These are phyloP conservation scores for Scaptomyza hsui DNA, from an alignment of 1,140 invertebrate species.

Conservation along the genomic window DNA sequence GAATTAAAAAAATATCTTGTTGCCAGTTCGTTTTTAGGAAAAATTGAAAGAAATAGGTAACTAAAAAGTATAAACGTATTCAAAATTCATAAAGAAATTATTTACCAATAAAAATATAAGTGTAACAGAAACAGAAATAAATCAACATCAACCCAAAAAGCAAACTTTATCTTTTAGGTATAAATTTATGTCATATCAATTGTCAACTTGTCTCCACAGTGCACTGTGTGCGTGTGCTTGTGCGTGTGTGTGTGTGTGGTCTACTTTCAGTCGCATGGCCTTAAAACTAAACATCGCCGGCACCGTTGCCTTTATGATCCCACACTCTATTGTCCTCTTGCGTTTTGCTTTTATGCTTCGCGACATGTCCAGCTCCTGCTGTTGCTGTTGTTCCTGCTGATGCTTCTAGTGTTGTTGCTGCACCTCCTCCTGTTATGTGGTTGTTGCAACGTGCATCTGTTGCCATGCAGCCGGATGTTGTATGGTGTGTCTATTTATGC, in stretches of 20 bases:
- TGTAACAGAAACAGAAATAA: too few relatives aligned
- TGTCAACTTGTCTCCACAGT: background rate
- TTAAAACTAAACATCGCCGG: slow-evolving; percentile 47
- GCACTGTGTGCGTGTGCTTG: slow-evolving; percentile 4
- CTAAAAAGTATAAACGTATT: too few relatives aligned
- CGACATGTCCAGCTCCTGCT: slow-evolving; percentile 14
- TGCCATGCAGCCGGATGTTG: slow-evolving; percentile 36
- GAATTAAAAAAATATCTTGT: background rate
- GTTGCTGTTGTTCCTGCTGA: slow-evolving; percentile 1
- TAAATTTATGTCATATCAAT: background rate
- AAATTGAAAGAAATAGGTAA: too few relatives aligned
- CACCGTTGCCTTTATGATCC: slow-evolving; percentile 32
- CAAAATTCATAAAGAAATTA: too few relatives aligned
- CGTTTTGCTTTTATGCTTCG: slow-evolving; percentile 40
- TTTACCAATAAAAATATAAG: too few relatives aligned
- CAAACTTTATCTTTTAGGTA: background rate
- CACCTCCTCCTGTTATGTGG: slow-evolving; percentile 10
- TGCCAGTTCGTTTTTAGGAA: too few relatives aligned
- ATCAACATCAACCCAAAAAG: too few relatives aligned
- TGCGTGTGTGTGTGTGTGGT: slow-evolving; percentile 18
- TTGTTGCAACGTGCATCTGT: slow-evolving; percentile 29
- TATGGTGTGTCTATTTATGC: background rate
- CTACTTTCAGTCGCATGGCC: slow-evolving; percentile 13
- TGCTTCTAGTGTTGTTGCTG: background rate
- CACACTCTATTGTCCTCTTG: slow-evolving; percentile 32